Percentiles rank a stretch among this genome's conserved stretches.
phyloP scores from a whole-genome alignment of 2,113 vertebrate genomes.

The Etia nguti region DNA sequence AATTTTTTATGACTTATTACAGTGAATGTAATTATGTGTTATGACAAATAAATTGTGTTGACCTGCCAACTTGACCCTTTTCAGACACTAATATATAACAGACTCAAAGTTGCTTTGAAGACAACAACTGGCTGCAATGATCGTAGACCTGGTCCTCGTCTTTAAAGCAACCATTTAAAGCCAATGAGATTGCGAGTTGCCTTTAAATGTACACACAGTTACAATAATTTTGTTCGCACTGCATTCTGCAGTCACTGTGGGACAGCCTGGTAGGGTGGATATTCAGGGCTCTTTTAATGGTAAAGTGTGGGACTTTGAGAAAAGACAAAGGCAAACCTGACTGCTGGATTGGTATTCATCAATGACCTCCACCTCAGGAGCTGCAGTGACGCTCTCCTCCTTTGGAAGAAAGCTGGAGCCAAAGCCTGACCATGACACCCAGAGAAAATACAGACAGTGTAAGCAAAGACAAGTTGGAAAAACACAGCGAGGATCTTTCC shows the following conservation, averaged over 20 bases:
- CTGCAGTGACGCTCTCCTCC: constrained; percentile 83
- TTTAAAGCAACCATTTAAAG: not conserved
- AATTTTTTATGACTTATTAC: not conserved
- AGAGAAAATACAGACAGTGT: constrained; percentile 21
- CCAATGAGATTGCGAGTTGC: not conserved
- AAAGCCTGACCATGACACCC: constrained; percentile 77
- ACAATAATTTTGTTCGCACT: not conserved
- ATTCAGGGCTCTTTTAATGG: not conserved
- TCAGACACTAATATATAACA: not conserved
- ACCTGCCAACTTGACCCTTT: not conserved
- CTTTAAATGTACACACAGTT: not conserved
- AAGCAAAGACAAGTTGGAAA: constrained; percentile 36
- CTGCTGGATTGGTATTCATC: constrained; percentile 88
- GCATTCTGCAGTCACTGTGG: not conserved
- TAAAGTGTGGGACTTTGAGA: not conserved
- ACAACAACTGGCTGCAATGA: not conserved
- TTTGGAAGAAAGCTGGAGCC: constrained; percentile 92
- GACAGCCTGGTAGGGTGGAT: fast-evolving
- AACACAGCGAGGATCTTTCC: constrained; percentile 25
- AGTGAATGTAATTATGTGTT: not conserved
- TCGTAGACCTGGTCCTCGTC: not conserved
- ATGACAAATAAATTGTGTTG: not conserved
- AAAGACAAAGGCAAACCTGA: constrained; percentile 72
- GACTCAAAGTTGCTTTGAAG: not conserved
- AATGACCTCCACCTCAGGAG: constrained; percentile 76